Conservation (phyloP, 1,140 invertebrate genomes). For the Fragariocoptes setiger region DNA sequence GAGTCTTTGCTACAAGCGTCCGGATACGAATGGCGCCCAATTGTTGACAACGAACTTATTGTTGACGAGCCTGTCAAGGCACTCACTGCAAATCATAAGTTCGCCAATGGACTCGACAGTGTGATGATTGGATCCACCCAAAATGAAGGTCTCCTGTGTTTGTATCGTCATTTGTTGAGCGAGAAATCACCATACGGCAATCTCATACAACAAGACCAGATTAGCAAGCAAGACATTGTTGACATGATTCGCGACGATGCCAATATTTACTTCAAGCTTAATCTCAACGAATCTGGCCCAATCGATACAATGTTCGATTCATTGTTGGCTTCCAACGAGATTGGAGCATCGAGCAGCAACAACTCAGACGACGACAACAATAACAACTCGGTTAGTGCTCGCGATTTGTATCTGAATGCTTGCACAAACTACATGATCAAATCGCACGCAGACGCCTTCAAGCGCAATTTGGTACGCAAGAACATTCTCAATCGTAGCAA, state of each 20-base stretch:
- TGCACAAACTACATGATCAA: conserved; percentile 10
- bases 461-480: conserved; percentile 2
- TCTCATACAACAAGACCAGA: conserved; percentile 4
- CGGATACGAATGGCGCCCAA: conserved; percentile 8
- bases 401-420: conserved; percentile 9
- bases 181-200: conserved; percentile 6
- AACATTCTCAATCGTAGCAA: not conserved
- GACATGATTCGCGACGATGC: conserved; percentile 5
- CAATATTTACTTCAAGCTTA: conserved; percentile 5
- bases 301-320: not conserved
- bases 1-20: conserved; percentile 5
- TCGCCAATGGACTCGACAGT: conserved; percentile 3
- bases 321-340: not conserved
- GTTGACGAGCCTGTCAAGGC: conserved; percentile 7
- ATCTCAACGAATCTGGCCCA: not conserved
- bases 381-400: not conserved
- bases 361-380: not conserved
- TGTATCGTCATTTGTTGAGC: conserved; percentile 7
- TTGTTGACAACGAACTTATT: conserved; percentile 8
- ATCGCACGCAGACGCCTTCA: conserved; percentile 4
- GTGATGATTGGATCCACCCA: conserved; percentile 11
- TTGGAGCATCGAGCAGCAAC: not conserved
- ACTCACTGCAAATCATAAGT: conserved; percentile 1
- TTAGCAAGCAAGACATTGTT: conserved; percentile 7
- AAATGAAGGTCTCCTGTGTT: conserved; percentile 12